Evolutionary conservation across 2,797 vertebrate genomes (phyloP).

Genomic region (Helarctos malayanus): DNA sequence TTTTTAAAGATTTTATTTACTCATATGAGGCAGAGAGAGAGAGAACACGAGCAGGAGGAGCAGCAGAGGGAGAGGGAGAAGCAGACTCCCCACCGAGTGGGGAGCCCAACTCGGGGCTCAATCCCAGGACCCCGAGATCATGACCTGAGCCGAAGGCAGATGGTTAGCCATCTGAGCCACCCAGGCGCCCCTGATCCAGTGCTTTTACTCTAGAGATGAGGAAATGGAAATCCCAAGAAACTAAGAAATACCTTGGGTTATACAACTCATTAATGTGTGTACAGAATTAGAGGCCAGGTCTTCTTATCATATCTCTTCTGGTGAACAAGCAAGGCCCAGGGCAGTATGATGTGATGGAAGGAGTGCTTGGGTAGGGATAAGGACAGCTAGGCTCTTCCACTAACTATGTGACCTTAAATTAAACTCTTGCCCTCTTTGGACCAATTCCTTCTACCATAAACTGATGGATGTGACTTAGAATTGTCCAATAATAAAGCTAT

Average conservation of each 20-base stretch:
- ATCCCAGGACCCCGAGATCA: no score
- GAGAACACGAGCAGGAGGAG: no score
- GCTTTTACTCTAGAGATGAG: background rate
- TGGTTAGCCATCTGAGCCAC: no score
- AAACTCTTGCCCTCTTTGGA: background rate
- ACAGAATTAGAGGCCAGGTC: background rate
- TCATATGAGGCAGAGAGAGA: no score
- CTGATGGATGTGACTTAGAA: background rate
- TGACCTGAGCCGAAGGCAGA: no score
- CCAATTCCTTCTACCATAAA: background rate
- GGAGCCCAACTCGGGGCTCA: no score
- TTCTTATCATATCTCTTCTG: background rate
- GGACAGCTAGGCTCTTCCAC: background rate
- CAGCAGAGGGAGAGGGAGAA: no score
- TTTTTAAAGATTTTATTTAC: background rate
- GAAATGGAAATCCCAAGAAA: background rate
- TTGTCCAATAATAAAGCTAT: background rate
- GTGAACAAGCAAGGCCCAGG: background rate
- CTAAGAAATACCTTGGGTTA: background rate
- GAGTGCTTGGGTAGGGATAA: background rate
- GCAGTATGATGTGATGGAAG: background rate
- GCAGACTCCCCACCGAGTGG: no score
- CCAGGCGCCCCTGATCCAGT: no score
- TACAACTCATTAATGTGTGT: background rate
- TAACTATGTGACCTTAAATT: background rate